A percentile compares a stretch with the other conserved stretches of the same genome.
Evolutionary conservation across 1,140 invertebrate genomes (phyloP).

Genomic region (Ylistrum balloti): DNA sequence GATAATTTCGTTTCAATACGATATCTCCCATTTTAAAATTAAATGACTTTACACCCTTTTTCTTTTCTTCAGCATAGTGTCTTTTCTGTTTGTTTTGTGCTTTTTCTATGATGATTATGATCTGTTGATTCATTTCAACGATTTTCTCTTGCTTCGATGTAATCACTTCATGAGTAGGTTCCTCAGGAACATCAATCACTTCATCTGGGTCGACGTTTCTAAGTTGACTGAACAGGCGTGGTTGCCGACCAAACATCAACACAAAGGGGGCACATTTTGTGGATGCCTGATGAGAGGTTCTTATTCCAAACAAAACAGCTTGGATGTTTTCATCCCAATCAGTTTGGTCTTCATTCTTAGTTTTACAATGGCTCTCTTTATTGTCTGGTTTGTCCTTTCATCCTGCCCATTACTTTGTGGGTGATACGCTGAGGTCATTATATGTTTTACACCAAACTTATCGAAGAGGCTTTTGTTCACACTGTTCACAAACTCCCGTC

Average conservation of each 20-base stretch:
- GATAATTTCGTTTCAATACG: not conserved
- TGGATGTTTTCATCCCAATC: constrained; percentile 40
- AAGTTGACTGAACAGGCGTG: not conserved
- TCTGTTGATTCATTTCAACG: not conserved
- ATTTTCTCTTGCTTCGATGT: not conserved
- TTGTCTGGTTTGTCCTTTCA: constrained; percentile 49
- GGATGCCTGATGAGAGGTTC: not conserved
- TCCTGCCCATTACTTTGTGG: constrained; percentile 50
- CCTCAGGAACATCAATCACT: not conserved
- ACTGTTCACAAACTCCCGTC: constrained; percentile 47
- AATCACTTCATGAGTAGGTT: not conserved
- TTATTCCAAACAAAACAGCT: not conserved
- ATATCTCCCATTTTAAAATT: not conserved
- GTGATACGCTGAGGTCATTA: constrained; percentile 31
- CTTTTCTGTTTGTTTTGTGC: not conserved
- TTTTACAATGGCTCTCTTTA: constrained; percentile 41
- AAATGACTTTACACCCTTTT: not conserved
- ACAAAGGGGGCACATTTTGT: not conserved
- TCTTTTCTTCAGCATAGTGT: not conserved
- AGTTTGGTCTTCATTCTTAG: constrained; percentile 45
- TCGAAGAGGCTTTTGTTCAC: constrained; percentile 20
- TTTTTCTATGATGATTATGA: not conserved
- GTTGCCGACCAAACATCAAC: not conserved
- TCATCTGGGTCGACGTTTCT: too few relatives aligned
- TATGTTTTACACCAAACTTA: constrained; percentile 9